These are phyloP conservation scores for Ctenomys sociabilis DNA, from an alignment of 2,113 vertebrate species.

Conservation along the genomic window DNA sequence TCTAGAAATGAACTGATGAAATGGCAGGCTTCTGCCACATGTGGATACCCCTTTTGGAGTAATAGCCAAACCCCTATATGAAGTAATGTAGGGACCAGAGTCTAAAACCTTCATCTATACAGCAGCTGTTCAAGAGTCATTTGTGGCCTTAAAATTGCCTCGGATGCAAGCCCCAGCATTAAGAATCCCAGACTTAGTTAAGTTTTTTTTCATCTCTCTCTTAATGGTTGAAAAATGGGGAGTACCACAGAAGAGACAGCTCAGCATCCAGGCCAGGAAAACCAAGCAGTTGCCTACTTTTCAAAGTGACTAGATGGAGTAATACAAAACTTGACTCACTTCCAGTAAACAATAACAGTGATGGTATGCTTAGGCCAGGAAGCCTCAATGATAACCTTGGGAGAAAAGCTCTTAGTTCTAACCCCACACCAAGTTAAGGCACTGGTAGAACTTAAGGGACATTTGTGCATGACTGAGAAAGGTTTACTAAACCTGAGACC, in stretches of 20 bases:
- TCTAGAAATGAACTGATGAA: not conserved
- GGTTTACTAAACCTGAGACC: not conserved
- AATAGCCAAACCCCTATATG: not conserved
- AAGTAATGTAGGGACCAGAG: not conserved
- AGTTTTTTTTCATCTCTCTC: not conserved
- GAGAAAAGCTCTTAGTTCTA: not conserved
- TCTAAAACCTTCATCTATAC: not conserved
- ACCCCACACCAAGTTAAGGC: not conserved
- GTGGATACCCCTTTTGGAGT: not conserved
- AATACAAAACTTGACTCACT: not conserved
- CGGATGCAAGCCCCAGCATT: not conserved
- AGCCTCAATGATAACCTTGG: not conserved
- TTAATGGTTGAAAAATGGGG: no score
- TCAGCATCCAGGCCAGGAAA: no score
- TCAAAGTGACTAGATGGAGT: not conserved
- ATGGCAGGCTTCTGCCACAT: not conserved
- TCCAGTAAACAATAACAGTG: not conserved
- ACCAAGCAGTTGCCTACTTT: not conserved
- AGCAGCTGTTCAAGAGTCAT: not conserved
- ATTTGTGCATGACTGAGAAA: not conserved
- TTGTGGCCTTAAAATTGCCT: not conserved
- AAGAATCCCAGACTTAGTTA: not conserved
- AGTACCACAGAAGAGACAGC: no score
- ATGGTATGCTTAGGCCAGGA: not conserved
- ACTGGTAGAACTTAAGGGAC: not conserved